Percentiles rank a stretch among this genome's conserved stretches.
These are phyloP conservation scores for Eubasilissa regina DNA, from an alignment of 1,140 invertebrate species.

Conservation along the genomic window DNA sequence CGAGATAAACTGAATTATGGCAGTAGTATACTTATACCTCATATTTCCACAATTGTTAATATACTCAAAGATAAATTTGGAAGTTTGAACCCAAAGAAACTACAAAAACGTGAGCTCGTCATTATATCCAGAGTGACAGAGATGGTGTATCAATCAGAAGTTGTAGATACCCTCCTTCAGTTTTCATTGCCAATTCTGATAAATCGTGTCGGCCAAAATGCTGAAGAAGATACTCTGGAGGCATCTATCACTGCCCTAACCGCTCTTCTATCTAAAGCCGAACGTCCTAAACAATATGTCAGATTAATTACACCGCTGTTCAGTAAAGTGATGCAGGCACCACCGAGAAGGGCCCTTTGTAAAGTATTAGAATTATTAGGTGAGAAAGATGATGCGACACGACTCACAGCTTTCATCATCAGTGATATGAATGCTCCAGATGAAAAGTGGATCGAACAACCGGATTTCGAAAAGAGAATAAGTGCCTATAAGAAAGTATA, in stretches of 20 bases:
- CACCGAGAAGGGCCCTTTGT: constrained; percentile 78
- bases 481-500: constrained; percentile 81
- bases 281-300: constrained; percentile 78
- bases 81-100: constrained; percentile 73
- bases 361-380: constrained; percentile 74
- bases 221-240: constrained; percentile 77
- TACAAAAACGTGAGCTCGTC: constrained; percentile 81
- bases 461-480: constrained; percentile 88
- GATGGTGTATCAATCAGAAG: constrained; percentile 77
- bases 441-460: constrained; percentile 89
- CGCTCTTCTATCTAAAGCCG: constrained; percentile 82
- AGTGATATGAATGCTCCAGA: constrained; percentile 90
- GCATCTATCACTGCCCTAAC: constrained; percentile 75
- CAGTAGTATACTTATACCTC: constrained; percentile 80
- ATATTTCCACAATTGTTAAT: constrained; percentile 81
- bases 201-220: constrained; percentile 78
- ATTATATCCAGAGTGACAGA: constrained; percentile 87
- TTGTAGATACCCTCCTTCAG: constrained; percentile 79
- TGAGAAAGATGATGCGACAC: constrained; percentile 59
- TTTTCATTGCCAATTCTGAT: constrained; percentile 83
- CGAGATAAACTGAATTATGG: constrained; percentile 78
- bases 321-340: constrained; percentile 73
- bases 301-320: constrained; percentile 79
- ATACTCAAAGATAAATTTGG: constrained; percentile 79
- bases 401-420: constrained; percentile 71